Percentiles rank a stretch among this genome's conserved stretches.
These are phyloP conservation scores for Apis cerana DNA, from an alignment of 1,140 invertebrate genomes.

Conservation along the genomic window DNA sequence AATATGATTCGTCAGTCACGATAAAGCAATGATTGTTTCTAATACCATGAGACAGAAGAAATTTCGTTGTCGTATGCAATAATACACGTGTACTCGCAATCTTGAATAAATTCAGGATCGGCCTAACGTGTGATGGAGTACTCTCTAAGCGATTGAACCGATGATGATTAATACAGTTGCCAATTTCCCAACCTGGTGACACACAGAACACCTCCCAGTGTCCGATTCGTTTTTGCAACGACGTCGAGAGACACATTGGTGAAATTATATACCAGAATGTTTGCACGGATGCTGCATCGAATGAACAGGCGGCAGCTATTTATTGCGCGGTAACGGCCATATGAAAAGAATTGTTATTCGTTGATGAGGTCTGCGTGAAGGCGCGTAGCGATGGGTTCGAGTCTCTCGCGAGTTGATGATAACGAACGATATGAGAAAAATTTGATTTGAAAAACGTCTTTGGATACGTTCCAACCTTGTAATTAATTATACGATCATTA, in stretches of 20 bases:
- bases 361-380: neutral
- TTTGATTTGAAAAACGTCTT: neutral
- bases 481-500: neutral
- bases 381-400: conserved; percentile 6
- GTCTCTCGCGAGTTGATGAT: neutral
- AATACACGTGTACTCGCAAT: neutral
- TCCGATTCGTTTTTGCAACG: neutral
- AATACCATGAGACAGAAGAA: neutral
- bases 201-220: conserved; percentile 48
- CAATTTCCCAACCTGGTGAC: conserved; percentile 29
- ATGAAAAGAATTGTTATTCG: conserved; percentile 5
- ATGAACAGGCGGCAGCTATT: neutral
- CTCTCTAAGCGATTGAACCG: conserved; percentile 31
- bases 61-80: conserved; percentile 1
- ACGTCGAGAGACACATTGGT: neutral
- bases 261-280: neutral
- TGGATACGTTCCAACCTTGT: neutral
- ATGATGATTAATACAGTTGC: conserved; percentile 37
- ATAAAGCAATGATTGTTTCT: neutral
- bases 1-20: too few relatives aligned
- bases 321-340: neutral
- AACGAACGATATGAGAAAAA: neutral
- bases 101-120: neutral
- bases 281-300: neutral
- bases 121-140: conserved; percentile 49